Conservation (phyloP, 2,888 invertebrate species). For the Hyposoter dolosus region DNA sequence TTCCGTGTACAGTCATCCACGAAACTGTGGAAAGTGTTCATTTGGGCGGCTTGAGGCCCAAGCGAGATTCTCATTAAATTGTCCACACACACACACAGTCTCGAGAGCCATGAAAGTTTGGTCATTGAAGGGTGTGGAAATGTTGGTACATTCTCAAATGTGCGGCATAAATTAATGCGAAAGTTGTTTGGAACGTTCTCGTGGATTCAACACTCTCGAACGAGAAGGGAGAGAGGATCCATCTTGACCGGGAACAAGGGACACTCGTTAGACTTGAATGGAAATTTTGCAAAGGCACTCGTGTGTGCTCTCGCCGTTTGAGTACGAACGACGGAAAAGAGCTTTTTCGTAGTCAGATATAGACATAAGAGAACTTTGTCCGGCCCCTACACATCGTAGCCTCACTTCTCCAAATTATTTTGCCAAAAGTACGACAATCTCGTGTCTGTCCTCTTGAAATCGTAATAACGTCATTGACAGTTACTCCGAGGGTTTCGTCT, state of each 20-base stretch:
- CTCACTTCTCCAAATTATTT: constrained; percentile 23
- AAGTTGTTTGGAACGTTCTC: constrained; percentile 24
- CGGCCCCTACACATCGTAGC: background rate
- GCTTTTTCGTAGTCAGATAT: constrained; percentile 23
- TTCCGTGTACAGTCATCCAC: background rate
- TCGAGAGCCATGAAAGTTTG: constrained; percentile 35
- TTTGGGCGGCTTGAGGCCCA: background rate
- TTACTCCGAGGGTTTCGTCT: constrained; percentile 2
- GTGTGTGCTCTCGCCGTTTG: constrained; percentile 17
- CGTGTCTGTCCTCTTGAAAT: constrained; percentile 21
- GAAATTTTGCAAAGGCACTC: constrained; percentile 50
- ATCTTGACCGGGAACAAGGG: constrained; percentile 57
- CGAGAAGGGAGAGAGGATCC: constrained; percentile 12
- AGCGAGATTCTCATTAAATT: constrained; percentile 29
- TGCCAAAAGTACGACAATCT: constrained; percentile 8
- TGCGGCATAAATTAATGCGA: constrained; percentile 43
- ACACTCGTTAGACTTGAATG: constrained; percentile 60
- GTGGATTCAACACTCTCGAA: constrained; percentile 24
- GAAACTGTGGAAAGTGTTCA: constrained; percentile 18
- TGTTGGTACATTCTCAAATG: constrained; percentile 27
- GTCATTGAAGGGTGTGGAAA: constrained; percentile 36
- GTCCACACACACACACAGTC: constrained; percentile 11
- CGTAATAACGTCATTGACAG: constrained; percentile 40
- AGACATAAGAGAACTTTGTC: constrained; percentile 15
- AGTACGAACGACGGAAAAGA: constrained; percentile 17